Base-by-base conservation (phyloP, 2,797 vertebrate species). In the Furcifer pardalis region DNA sequence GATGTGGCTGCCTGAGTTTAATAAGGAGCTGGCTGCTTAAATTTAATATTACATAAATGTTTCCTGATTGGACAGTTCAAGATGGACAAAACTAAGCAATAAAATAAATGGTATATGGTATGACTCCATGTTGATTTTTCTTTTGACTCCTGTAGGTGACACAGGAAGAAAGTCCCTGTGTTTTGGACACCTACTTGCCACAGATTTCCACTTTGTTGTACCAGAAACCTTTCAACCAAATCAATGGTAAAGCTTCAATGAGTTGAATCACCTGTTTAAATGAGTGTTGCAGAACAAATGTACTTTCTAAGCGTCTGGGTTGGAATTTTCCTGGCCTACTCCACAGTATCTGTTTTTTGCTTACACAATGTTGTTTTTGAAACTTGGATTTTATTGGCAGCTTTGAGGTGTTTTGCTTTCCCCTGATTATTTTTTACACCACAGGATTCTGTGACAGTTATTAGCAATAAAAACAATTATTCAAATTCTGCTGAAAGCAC, bases 141-240 rank as follows among this genome's bases (percentile, higher is more conserved):
- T n/a, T n/a, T n/a, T n/a, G 5, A 60, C 1, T 84, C 19, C 56
- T 80, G 62, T 5, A 42, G 56, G 44, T 37, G 40, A 62, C 49
- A 44, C 59, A 79, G 80, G 62, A 44, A 79, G 35, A 56, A 17
- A 82, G 80, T 77, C 52, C 27, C 49, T 81, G 1, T 42, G 25
- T 81, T 32, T 81, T 40, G 27, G 32, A 4, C 42, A 56, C 15
- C 30, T 83, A 84, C n/a, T 23, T 74, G 40, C 59, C 68, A 71
- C 13, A 79, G 30, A 27, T 21, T 40, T 52, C 44, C 32, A 69
- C 23, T 62, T 80, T 1, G 25, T 77, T 84, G 12, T 42, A 84
- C n/a, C 5, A 49, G 59, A 86, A 88, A 42, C 17, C 12, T 77
- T 4, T 73, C 79, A 87, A 89, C 37, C 42, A 87, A 87, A 40